Evolutionary conservation across 2,888 invertebrate genomes (phyloP).

Genomic region (Acleris cristana): DNA sequence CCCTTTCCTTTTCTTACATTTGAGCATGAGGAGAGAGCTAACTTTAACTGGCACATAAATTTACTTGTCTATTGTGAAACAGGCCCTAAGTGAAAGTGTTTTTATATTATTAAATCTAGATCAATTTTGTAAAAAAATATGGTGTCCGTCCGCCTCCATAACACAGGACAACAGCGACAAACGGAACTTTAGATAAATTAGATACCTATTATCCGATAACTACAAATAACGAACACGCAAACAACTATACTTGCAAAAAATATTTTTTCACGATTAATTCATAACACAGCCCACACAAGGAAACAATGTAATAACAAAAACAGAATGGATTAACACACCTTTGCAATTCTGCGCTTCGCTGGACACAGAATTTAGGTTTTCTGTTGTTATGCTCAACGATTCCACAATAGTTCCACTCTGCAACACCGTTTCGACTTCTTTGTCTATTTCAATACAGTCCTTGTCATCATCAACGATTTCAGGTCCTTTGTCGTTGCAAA

Average conservation of each 20-base stretch:
- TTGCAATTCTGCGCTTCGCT: slow-evolving; percentile 72
- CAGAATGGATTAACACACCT: slow-evolving; percentile 52
- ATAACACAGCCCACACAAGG: background rate
- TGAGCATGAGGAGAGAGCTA: too few species aligned
- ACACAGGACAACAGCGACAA: too few species aligned
- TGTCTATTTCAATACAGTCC: slow-evolving; percentile 74
- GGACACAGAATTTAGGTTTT: slow-evolving; percentile 70
- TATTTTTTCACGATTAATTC: slow-evolving; percentile 1
- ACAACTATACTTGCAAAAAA: background rate
- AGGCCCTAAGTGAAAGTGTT: too few species aligned
- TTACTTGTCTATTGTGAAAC: too few species aligned
- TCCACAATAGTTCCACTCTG: slow-evolving; percentile 79
- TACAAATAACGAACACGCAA: slow-evolving; percentile 3
- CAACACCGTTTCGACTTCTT: slow-evolving; percentile 77
- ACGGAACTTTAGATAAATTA: background rate
- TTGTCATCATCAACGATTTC: slow-evolving; percentile 62
- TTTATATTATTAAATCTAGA: too few species aligned
- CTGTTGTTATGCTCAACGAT: slow-evolving; percentile 73
- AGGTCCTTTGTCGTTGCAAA: slow-evolving; percentile 55
- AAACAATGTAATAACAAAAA: background rate
- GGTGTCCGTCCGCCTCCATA: too few species aligned
- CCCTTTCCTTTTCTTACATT: too few species aligned
- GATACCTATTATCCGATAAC: too few species aligned
- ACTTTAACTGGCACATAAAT: too few species aligned
- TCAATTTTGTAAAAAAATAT: too few species aligned